phyloP scores from a whole-genome alignment of 30 jellyfish, hydroid and myxozoan species.

The Hydractinia symbiolongicarpus region DNA sequence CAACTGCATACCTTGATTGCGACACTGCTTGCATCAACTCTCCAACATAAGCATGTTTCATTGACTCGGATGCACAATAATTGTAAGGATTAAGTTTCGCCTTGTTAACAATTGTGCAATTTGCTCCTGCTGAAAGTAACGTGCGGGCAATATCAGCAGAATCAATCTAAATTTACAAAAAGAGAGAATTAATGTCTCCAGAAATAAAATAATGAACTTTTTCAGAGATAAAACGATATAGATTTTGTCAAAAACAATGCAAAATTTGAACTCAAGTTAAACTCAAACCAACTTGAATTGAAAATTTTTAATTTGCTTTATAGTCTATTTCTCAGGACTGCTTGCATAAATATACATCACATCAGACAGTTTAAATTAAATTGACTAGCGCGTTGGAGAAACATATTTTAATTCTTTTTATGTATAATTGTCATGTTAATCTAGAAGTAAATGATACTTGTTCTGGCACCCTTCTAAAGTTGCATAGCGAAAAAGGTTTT shows the following conservation, averaged over 20 bases:
- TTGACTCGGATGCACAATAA: conserved; percentile 53
- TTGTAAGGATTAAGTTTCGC: conserved; percentile 60
- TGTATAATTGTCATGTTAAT: no score
- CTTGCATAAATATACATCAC: no score
- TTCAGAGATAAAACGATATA: background rate
- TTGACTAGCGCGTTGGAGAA: no score
- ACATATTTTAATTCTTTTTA: no score
- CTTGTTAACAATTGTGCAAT: conserved; percentile 57
- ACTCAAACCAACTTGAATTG: no score
- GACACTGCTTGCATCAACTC: conserved; percentile 96
- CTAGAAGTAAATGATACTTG: no score
- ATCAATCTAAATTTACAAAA: conserved; percentile 45
- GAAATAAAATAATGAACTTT: background rate
- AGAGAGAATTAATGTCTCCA: background rate
- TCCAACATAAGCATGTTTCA: conserved; percentile 86
- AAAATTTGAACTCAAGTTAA: background rate
- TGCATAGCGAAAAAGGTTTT: no score
- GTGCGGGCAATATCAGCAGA: conserved; percentile 77
- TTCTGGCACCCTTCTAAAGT: no score
- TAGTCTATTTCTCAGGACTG: no score
- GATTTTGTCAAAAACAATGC: background rate
- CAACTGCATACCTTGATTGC: conserved; percentile 58
- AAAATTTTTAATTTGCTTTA: no score
- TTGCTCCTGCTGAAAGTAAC: conserved; percentile 91
- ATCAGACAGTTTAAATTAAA: no score